phyloP scores from a whole-genome alignment of 2,113 vertebrate genomes.

The Alosa alosa region DNA sequence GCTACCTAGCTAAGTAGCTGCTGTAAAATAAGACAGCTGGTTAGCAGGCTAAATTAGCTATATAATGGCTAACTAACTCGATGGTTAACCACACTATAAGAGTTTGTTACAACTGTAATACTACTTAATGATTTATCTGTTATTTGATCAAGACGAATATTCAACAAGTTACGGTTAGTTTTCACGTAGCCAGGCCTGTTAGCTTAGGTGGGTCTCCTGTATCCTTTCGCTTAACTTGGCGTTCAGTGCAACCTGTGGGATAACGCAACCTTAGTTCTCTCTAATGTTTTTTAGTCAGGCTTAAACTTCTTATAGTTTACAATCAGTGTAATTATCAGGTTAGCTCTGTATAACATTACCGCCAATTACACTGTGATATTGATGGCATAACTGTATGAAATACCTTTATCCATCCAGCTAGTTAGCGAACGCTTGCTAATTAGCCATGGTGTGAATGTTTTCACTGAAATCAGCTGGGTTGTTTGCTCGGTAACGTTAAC shows the following conservation, averaged over 20 bases:
- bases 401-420: background rate
- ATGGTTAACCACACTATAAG: background rate
- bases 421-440: constrained; percentile 3
- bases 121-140: background rate
- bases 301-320: background rate
- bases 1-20: constrained; percentile 4
- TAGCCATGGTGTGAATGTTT: constrained; percentile 11
- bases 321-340: background rate
- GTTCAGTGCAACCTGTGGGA: background rate
- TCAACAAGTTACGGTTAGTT: constrained; percentile 3
- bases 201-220: constrained; percentile 4
- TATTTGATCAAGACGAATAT: background rate
- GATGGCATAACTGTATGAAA: background rate
- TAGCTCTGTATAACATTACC: background rate
- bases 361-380: background rate
- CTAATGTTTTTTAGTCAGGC: background rate
- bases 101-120: background rate
- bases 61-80: background rate
- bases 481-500: background rate
- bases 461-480: background rate
- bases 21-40: background rate
- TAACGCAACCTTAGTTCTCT: background rate
- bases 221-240: background rate
- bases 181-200: background rate
- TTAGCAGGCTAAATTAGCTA: background rate